Conservation (phyloP, 2,888 invertebrate genomes). For the Resseliella maxima region DNA sequence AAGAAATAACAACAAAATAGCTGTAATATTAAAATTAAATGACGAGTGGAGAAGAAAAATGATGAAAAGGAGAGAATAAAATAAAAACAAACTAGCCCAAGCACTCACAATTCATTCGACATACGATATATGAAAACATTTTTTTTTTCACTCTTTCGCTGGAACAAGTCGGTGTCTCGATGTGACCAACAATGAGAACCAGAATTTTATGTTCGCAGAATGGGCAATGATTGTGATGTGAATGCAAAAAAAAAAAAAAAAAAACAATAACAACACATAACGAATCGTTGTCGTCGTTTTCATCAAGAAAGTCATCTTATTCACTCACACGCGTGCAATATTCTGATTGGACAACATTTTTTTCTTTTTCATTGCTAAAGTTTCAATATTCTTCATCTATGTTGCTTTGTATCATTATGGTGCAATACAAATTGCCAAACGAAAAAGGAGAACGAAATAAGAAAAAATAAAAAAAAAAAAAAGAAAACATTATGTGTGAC, state of each 20-base stretch:
- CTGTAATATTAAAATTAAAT: constrained; percentile 51
- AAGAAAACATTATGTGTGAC: too few relatives aligned
- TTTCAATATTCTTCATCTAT: neutral
- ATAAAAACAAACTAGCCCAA: constrained; percentile 27
- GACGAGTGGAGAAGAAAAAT: constrained; percentile 20
- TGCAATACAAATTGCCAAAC: neutral
- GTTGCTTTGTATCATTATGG: neutral
- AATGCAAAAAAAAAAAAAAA: neutral
- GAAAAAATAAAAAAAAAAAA: too few relatives aligned
- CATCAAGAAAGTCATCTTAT: constrained; percentile 8
- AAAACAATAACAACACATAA: neutral
- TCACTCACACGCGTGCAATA: neutral
- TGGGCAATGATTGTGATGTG: neutral
- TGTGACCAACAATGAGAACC: constrained; percentile 7
- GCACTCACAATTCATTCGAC: constrained; percentile 37
- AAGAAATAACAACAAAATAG: neutral
- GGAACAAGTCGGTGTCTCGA: neutral
- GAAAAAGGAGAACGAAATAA: too few relatives aligned
- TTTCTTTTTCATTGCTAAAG: neutral
- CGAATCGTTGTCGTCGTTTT: neutral
- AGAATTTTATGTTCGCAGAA: constrained; percentile 31
- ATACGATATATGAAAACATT: too few relatives aligned
- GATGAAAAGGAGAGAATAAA: neutral
- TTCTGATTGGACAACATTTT: neutral
- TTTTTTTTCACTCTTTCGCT: too few relatives aligned